Evolutionary conservation across 1,140 invertebrate species (phyloP), one percentile per base, ranked within the genome.

Genomic region (Metopolophium dirhodum): DNA sequence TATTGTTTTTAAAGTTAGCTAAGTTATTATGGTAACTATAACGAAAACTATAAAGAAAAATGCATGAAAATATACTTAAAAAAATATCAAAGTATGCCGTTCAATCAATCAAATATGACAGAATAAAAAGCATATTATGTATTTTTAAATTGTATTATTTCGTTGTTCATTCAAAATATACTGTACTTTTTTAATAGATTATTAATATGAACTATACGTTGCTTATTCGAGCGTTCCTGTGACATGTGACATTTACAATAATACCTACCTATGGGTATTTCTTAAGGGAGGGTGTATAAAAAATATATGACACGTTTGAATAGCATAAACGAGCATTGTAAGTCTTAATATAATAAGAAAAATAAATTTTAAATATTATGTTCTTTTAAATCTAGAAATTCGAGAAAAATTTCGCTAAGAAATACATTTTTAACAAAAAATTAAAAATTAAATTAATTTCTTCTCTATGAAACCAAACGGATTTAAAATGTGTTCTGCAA

Each of bases 111-210:
- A 14, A 68, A 68, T 68, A 1, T 68, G 61, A 68, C 30, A 68
- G n/a, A 18, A 68, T 30, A 68, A 68, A 68, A 68, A n/a, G 26
- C 11, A 26, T 61, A 61, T 61, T 61, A 61, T 61, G 30, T 6
- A n/a, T 68, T n/a, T n/a, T 68, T 68, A 68, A 68, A n/a, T 68
- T 68, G 61, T n/a, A n/a, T 68, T 68, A 68, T n/a, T 68, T 68
- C 9, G 11, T 68, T 68, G 4, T 68, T 68, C 30, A 14, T 68
- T 68, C 11, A n/a, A 68, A 68, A 9, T 57, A 26, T 9, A 8
- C 23, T 61, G 61, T 68, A 68, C 11, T 20, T 68, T n/a, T 68
- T n/a, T n/a, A 18, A 68, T n/a, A n/a, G 30, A n/a, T n/a, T 68
- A n/a, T 68, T 14, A 68, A 68, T 68, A 68, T 6, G 6, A 68